Evolutionary conservation across 2,113 vertebrate species (phyloP), one percentile per base, ranked within the genome.

Genomic region (Pipa parva): DNA sequence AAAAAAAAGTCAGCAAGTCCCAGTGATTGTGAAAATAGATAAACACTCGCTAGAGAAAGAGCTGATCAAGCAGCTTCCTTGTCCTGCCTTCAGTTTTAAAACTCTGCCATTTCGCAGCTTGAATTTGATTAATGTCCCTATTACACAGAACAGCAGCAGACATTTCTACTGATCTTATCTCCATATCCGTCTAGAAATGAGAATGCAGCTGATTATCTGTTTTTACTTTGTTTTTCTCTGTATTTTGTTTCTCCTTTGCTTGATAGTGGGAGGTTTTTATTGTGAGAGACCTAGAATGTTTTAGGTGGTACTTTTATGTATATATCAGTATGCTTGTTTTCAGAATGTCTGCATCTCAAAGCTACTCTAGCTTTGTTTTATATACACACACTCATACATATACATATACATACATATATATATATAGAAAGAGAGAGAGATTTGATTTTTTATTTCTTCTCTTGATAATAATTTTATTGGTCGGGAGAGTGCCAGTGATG

Each of bases 51-150:
- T 18, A 49, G 42, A 26, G 46, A 26, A 50, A 51, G 10, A 46
- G 25, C 31, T 65, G 20, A 55, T 39, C 28, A 36, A 45, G 55
- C 42, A 18, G 28, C 52, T 22, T 58, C 28, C 56, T 22, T 22
- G 18, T 8, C 7, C 28, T 22, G 54, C 39, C 29, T 42, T 21
- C 54, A 49, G 8, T 18, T 10, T 48, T 27, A 36, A 24, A 27
- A 25, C 48, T 6, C 55, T 33, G 39, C 39, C 17, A 42, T 66
- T 54, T 48, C 52, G 22, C 27, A 27, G 31, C 58, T 9, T 55
- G 46, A 52, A 28, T 45, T 39, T 63, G 49, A 63, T 63, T 27
- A 54, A 55, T 55, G 33, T 63, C 4, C 22, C 62, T 55, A 55
- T 55, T 63, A 58, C 54, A 58, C 21, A 48, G 49, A n/a, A 22